Base-by-base conservation (phyloP, 2,797 vertebrate genomes). In the Falco biarmicus region DNA sequence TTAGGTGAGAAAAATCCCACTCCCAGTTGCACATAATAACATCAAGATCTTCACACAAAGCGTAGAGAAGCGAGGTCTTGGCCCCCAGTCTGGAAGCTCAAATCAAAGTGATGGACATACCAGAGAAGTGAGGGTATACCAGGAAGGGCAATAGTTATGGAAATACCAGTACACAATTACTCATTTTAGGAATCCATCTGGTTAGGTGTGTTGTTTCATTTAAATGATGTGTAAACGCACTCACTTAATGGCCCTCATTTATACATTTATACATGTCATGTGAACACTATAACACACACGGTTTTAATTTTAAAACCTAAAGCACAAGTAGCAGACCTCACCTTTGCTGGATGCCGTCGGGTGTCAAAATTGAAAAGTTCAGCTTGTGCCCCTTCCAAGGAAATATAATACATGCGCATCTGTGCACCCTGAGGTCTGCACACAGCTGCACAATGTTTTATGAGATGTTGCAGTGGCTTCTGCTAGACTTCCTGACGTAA, bases 401-500 rank as follows among this genome's bases (percentile, higher is more conserved):
- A 96, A 97, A 97, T 79, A 89, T 94, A 97, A 97, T 97, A 90
- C 97, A 92, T 56, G 95, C 1, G 59, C 97, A 96, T 96, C 95
- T 97, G 96, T 96, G 95, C 95, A 96, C 90, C 89, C 96, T 64
- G 89, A 97, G 97, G 96, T 97, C 95, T 97, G 95, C 70, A 63
- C 95, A 93, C 97, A 97, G 97, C 97, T 97, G 96, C 95, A 94
- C 64, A 88, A 96, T 96, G 69, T 97, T 97, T 97, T 97, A 97
- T 96, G 97, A 97, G 95, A 97, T 97, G 96, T 96, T 97, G 94
- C 90, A 95, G 96, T 97, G 96, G 94, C 96, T 97, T 97, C 96
- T 97, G 95, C 95, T 82, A 93, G 92, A 95, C 92, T 96, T 97
- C 95, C 95, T 96, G 95, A 96, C 1, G 91, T 96, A 97, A 96